Evolutionary conservation across 1,140 invertebrate species (phyloP).

Genomic region (Anoplolepis gracilipes): DNA sequence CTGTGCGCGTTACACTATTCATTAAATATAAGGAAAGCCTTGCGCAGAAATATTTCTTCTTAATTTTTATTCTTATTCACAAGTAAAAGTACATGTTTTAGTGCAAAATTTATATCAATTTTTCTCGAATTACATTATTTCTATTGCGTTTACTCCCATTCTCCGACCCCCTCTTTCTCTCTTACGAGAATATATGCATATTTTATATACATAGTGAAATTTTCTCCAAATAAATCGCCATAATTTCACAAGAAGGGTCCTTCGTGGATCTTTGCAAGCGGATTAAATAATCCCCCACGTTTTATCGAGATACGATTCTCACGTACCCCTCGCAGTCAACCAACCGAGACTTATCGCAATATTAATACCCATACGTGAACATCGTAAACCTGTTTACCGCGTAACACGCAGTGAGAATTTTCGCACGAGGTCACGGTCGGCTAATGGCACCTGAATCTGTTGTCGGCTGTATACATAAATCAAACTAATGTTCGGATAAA

Average conservation of each 20-base stretch:
- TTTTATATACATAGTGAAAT: not conserved
- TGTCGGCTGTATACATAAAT: conserved; percentile 73
- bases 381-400: conserved; percentile 70
- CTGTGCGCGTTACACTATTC: not conserved
- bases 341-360: conserved; percentile 76
- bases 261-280: not conserved
- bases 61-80: not conserved
- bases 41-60: not conserved
- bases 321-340: conserved; percentile 72
- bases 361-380: conserved; percentile 75
- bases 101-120: not conserved
- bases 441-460: conserved; percentile 61
- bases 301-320: conserved; percentile 59
- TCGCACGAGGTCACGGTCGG: conserved; percentile 72
- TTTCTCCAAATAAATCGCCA: not conserved
- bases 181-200: not conserved
- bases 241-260: conserved; percentile 18
- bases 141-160: not conserved
- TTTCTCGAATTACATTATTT: not conserved
- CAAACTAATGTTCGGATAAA: conserved; percentile 75
- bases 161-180: too few relatives aligned
- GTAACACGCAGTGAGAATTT: conserved; percentile 78
- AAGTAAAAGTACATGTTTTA: not conserved
- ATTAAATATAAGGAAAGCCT: not conserved
- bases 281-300: conserved; percentile 46